Conservation (phyloP, 2,797 vertebrate species). For the Salmo trutta region DNA sequence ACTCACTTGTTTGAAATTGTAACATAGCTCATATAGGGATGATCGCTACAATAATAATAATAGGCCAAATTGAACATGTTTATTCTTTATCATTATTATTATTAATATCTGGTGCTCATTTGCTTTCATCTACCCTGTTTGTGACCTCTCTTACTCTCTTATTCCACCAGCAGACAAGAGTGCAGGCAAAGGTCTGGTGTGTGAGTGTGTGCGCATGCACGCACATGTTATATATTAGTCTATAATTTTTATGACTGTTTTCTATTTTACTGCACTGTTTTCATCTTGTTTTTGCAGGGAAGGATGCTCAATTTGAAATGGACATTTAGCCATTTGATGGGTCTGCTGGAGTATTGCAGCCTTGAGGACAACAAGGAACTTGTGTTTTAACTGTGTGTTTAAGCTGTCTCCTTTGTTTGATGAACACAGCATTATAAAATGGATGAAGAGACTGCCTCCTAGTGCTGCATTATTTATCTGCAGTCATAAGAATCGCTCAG, state of each 20-base stretch:
- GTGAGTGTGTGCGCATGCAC: not conserved
- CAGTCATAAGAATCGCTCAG: too few species aligned
- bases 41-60: too few species aligned
- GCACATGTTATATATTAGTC: not conserved
- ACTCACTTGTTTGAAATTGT: too few species aligned
- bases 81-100: too few species aligned
- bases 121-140: constrained; percentile 60
- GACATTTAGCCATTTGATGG: constrained; percentile 67
- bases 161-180: constrained; percentile 49
- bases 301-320: constrained; percentile 79
- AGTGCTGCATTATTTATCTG: too few species aligned
- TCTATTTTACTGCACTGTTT: not conserved
- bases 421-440: not conserved
- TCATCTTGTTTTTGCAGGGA: constrained; percentile 49
- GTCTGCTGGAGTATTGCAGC: not conserved
- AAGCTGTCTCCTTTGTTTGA: not conserved
- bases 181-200: constrained; percentile 54
- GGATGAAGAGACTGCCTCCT: too few species aligned
- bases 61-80: too few species aligned
- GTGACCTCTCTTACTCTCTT: constrained; percentile 16
- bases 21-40: too few species aligned
- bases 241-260: not conserved
- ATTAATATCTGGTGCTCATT: too few species aligned
- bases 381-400: not conserved
- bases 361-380: constrained; percentile 9